A percentile compares a stretch with the other conserved stretches of the same genome.
These are phyloP conservation scores for Sternotherus odoratus DNA, from an alignment of 2,797 vertebrate species.

Conservation along the genomic window DNA sequence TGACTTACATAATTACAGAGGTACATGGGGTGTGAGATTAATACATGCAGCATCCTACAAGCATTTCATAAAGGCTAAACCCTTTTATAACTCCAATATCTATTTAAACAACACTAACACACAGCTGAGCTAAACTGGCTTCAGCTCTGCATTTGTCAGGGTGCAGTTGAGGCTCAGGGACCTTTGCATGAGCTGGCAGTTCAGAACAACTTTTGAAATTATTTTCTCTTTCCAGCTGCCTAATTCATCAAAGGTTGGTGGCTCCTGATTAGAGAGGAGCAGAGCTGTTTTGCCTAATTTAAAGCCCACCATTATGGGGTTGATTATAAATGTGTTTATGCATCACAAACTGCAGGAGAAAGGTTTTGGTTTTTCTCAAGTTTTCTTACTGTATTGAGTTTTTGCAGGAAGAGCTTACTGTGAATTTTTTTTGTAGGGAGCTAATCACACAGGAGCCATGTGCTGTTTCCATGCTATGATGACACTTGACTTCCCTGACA, in stretches of 20 bases:
- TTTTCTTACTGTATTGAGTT: not conserved
- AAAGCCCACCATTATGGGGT: not conserved
- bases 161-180: not conserved
- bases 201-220: not conserved
- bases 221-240: not conserved
- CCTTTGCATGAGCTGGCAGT: not conserved
- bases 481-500: accelerated
- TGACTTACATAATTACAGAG: not conserved
- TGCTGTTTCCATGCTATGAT: not conserved
- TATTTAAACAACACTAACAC: not conserved
- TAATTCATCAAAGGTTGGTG: too few relatives aligned
- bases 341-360: not conserved
- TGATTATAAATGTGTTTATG: not conserved
- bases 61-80: not conserved
- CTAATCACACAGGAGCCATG: not conserved
- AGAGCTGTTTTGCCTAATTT: too few relatives aligned
- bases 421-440: not conserved
- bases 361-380: not conserved
- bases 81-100: not conserved
- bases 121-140: not conserved
- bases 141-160: not conserved
- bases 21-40: not conserved
- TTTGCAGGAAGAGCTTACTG: accelerated
- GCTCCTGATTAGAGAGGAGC: too few relatives aligned
- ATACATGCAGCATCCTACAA: not conserved